These are phyloP conservation scores for Luperina nickerlii DNA, from an alignment of 2,888 invertebrate species.

Conservation along the genomic window DNA sequence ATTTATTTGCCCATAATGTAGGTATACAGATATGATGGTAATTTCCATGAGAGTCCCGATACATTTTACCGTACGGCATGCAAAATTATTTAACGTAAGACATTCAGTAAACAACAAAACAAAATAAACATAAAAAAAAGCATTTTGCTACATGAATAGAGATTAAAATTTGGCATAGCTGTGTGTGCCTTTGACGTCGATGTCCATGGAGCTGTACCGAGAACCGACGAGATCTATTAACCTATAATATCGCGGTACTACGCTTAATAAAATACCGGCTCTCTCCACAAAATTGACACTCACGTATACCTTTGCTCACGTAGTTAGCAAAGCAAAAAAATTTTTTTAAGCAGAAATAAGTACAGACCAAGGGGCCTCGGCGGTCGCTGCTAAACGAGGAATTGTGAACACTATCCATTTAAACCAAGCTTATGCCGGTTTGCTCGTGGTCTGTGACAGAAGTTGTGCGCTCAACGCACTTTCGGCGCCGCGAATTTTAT, in stretches of 20 bases:
- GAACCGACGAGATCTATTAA: background rate
- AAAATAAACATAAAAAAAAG: too few species aligned
- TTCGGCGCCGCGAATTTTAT: too few species aligned
- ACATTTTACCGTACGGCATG: too few species aligned
- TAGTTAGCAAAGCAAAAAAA: background rate
- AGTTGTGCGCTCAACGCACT: background rate
- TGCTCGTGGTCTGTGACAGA: background rate
- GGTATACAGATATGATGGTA: too few species aligned
- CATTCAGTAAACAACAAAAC: too few species aligned
- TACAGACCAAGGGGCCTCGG: background rate
- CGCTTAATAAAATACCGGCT: background rate
- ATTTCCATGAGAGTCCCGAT: too few species aligned
- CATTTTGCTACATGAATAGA: constrained; percentile 48
- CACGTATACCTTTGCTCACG: background rate
- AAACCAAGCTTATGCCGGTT: background rate
- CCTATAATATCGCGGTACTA: background rate
- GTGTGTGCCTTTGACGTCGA: constrained; percentile 16
- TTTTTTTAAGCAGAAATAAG: background rate
- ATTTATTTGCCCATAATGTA: too few species aligned
- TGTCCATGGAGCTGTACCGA: background rate
- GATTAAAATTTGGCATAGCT: constrained; percentile 38
- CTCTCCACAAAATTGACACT: background rate
- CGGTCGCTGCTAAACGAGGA: too few species aligned
- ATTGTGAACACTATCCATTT: background rate
- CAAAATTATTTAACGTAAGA: too few species aligned